Evolutionary conservation across 1,140 invertebrate species (phyloP).

Genomic region (Trichoplusia ni): DNA sequence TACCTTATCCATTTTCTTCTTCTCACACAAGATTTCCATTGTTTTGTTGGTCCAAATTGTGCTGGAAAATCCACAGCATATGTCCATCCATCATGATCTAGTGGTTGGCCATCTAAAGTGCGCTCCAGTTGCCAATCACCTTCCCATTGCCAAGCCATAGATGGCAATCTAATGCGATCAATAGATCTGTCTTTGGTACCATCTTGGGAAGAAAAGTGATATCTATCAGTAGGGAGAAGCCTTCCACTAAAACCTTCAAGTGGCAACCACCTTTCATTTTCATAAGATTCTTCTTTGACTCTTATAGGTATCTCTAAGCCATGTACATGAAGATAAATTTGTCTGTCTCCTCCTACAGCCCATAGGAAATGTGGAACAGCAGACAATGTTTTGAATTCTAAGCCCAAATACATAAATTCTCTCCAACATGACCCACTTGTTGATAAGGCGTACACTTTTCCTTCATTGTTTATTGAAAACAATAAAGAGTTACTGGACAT

Average conservation of each 20-base stretch:
- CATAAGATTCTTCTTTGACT: slow-evolving; percentile 94
- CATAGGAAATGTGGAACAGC: slow-evolving; percentile 92
- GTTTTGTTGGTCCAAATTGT: slow-evolving; percentile 90
- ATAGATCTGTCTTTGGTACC: slow-evolving; percentile 89
- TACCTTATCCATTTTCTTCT: slow-evolving; percentile 94
- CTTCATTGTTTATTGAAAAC: slow-evolving; percentile 93
- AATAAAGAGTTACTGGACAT: slow-evolving; percentile 86
- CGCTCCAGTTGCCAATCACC: slow-evolving; percentile 95
- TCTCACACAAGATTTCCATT: slow-evolving; percentile 95
- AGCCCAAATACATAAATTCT: slow-evolving; percentile 91
- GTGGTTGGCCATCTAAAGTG: slow-evolving; percentile 91
- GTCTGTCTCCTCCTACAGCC: slow-evolving; percentile 95
- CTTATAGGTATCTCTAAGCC: slow-evolving; percentile 94
- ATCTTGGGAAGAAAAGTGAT: slow-evolving; percentile 91
- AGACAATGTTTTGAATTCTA: slow-evolving; percentile 94
- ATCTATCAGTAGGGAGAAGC: slow-evolving; percentile 92
- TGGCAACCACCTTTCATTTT: slow-evolving; percentile 97
- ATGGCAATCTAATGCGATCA: slow-evolving; percentile 91
- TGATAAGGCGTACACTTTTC: slow-evolving; percentile 90
- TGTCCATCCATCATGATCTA: slow-evolving; percentile 96
- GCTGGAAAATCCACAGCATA: slow-evolving; percentile 96
- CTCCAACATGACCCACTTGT: slow-evolving; percentile 90
- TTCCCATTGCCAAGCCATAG: slow-evolving; percentile 97
- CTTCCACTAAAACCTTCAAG: slow-evolving; percentile 92
- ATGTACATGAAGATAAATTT: slow-evolving; percentile 95